Conservation (phyloP, 2,888 invertebrate genomes). For the Luffia ferchaultella region DNA sequence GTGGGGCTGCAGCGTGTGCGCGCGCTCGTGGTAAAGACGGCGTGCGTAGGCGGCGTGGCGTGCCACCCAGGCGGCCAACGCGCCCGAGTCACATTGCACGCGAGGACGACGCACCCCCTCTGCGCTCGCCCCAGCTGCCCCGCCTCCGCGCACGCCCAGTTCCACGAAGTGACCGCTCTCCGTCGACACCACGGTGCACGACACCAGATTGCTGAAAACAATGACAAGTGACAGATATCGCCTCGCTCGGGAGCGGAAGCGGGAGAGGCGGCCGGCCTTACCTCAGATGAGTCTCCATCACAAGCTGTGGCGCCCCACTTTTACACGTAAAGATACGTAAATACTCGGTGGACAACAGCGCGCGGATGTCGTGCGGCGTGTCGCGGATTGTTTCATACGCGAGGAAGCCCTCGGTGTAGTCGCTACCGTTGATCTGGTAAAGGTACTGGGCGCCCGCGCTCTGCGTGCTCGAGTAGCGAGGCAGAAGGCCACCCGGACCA, state of each 20-base stretch:
- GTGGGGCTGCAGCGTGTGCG: conserved; percentile 69
- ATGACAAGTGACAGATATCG: background rate
- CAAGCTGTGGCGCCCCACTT: conserved; percentile 56
- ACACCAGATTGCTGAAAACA: conserved; percentile 65
- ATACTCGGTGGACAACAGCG: conserved; percentile 78
- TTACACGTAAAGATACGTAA: conserved; percentile 76
- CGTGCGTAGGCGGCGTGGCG: conserved; percentile 91
- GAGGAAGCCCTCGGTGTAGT: conserved; percentile 80
- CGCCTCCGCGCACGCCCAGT: conserved; percentile 66
- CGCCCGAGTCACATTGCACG: conserved; percentile 78
- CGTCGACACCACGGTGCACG: conserved; percentile 68
- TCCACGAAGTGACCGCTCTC: conserved; percentile 74
- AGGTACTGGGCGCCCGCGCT: conserved; percentile 83
- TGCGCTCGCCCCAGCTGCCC: conserved; percentile 39
- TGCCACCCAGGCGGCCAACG: conserved; percentile 74
- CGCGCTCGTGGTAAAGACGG: conserved; percentile 82
- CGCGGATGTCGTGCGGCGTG: conserved; percentile 81
- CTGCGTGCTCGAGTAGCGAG: conserved; percentile 79
- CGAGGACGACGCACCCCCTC: conserved; percentile 71
- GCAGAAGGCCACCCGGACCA: conserved; percentile 84
- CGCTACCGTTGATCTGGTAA: conserved; percentile 73
- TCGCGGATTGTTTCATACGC: conserved; percentile 81
- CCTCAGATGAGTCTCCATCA: conserved; percentile 71
- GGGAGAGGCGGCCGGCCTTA: conserved; percentile 19
- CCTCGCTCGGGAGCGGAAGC: background rate